Evolutionary conservation across 2,113 vertebrate genomes (phyloP).

Genomic region (Sylvietta virens): DNA sequence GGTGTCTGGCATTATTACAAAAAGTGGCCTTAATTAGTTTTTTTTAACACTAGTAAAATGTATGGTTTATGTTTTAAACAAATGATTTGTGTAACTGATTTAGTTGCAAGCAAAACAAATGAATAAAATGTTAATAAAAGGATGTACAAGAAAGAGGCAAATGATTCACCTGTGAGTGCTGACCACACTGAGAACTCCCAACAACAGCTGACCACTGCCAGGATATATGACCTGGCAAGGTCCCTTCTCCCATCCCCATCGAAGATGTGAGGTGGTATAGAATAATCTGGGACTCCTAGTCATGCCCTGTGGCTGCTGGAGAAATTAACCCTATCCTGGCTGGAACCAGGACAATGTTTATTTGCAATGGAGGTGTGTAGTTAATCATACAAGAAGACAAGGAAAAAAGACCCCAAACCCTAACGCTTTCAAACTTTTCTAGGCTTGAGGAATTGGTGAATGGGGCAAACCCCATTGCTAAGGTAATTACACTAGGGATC

Average conservation of each 20-base stretch:
- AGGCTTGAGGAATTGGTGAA: neutral
- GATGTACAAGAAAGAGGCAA: neutral
- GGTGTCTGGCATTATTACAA: neutral
- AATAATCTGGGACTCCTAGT: neutral
- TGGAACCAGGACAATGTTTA: neutral
- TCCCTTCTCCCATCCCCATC: neutral
- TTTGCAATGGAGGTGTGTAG: neutral
- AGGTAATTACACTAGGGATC: neutral
- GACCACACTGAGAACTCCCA: too few relatives aligned
- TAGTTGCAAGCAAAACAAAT: neutral
- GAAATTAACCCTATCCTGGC: neutral
- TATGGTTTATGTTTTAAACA: neutral
- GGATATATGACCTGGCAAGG: neutral
- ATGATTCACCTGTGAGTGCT: neutral
- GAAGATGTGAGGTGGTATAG: neutral
- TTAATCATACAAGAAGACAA: neutral
- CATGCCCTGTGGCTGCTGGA: neutral
- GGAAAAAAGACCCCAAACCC: accelerated
- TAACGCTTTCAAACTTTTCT: neutral
- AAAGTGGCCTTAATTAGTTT: neutral
- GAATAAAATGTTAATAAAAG: neutral
- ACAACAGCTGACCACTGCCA: neutral
- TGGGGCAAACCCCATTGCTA: neutral
- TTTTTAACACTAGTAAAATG: neutral
- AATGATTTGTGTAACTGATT: neutral